Evolutionary conservation across 2,888 invertebrate species (phyloP).

Genomic region (Heliconius ismenius): DNA sequence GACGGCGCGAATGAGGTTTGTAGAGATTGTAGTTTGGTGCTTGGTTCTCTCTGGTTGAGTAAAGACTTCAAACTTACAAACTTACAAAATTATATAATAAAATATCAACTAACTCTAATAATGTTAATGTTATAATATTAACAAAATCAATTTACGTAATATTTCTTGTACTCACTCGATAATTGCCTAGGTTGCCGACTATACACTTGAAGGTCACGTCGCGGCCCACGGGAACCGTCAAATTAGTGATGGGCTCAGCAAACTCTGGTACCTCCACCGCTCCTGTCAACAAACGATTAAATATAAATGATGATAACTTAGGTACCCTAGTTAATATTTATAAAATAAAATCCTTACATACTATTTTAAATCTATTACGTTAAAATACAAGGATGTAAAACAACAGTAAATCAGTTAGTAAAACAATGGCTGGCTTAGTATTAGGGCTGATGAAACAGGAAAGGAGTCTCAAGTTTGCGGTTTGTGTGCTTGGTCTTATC

Average conservation of each 20-base stretch:
- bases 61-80: neutral
- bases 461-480: conserved; percentile 53
- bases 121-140: neutral
- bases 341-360: neutral
- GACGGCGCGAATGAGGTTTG: too few relatives aligned
- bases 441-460: conserved; percentile 51
- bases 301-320: neutral
- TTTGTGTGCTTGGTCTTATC: conserved; percentile 54
- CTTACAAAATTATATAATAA: neutral
- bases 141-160: neutral
- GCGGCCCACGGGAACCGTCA: conserved; percentile 91
- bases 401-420: conserved; percentile 28
- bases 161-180: conserved; percentile 85
- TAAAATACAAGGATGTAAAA: neutral
- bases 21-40: too few relatives aligned
- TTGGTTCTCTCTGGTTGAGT: neutral
- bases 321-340: neutral
- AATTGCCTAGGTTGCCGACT: conserved; percentile 93
- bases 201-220: conserved; percentile 94
- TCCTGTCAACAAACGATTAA: conserved; percentile 62
- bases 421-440: conserved; percentile 44
- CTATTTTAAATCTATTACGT: neutral
- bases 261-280: conserved; percentile 91
- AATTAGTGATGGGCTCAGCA: conserved; percentile 90
- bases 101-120: neutral